phyloP scores from a whole-genome alignment of 2,113 vertebrate species.

The Heterotis niloticus region DNA sequence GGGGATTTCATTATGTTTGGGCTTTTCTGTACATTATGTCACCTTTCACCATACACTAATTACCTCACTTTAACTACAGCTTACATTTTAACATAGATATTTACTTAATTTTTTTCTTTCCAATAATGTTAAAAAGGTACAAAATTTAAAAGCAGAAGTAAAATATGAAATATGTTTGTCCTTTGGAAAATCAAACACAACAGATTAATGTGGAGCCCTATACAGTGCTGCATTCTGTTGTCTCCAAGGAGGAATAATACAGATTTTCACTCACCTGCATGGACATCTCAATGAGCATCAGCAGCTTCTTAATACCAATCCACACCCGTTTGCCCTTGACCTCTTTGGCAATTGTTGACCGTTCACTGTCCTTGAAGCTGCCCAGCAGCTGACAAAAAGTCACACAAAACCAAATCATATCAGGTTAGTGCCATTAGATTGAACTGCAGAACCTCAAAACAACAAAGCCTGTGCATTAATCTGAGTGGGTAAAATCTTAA shows the following conservation, averaged over 20 bases:
- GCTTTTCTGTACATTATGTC: too few species aligned
- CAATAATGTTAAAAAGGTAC: background rate
- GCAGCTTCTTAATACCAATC: conserved; percentile 94
- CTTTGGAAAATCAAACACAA: too few species aligned
- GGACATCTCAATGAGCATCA: conserved; percentile 97
- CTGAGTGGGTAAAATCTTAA: too few species aligned
- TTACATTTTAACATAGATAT: too few species aligned
- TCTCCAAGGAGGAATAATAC: background rate
- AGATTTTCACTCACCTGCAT: conserved; percentile 72
- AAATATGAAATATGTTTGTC: too few species aligned
- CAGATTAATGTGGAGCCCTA: too few species aligned
- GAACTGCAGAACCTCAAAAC: background rate
- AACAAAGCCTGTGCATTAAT: background rate
- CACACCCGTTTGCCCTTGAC: conserved; percentile 75
- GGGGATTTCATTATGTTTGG: too few species aligned
- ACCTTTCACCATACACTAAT: too few species aligned
- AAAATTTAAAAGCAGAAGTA: too few species aligned
- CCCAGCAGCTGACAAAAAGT: conserved; percentile 74
- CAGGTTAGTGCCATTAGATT: background rate
- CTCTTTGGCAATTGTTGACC: conserved; percentile 73
- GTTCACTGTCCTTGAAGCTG: conserved; percentile 86
- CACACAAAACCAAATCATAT: background rate
- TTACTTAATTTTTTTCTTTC: too few species aligned
- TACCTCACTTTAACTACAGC: too few species aligned
- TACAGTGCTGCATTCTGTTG: background rate